These are phyloP conservation scores for Prenolepis imparis DNA, from an alignment of 2,888 invertebrate genomes.

Conservation along the genomic window DNA sequence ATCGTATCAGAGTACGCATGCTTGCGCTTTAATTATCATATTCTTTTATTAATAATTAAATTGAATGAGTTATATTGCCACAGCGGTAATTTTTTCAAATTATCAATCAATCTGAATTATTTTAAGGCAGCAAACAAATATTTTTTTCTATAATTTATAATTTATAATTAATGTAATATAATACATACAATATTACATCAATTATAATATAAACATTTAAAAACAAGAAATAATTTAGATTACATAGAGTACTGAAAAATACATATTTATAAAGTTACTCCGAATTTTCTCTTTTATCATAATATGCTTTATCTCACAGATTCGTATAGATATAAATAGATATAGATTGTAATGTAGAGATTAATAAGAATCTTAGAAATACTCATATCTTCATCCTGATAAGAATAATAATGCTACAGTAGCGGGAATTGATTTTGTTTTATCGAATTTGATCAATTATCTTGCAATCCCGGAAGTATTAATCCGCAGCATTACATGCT, in stretches of 20 bases:
- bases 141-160: background rate
- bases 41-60: background rate
- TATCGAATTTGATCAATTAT: background rate
- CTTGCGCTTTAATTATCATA: background rate
- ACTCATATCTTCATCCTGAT: background rate
- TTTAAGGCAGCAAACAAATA: background rate
- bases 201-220: background rate
- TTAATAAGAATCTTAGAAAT: background rate
- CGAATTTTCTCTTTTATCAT: background rate
- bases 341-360: background rate
- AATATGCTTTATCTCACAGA: background rate
- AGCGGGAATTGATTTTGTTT: background rate
- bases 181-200: background rate
- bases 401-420: background rate
- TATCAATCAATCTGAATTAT: background rate
- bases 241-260: background rate
- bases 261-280: background rate
- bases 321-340: background rate
- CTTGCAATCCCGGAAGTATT: background rate
- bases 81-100: background rate
- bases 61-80: background rate
- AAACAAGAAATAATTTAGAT: background rate
- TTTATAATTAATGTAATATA: conserved; percentile 3
- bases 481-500: background rate
- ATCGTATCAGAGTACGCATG: background rate